A percentile compares a stretch with the other conserved stretches of the same genome.
Conservation (phyloP, 2,113 vertebrate species). For the Dryoscopus gambensis region DNA sequence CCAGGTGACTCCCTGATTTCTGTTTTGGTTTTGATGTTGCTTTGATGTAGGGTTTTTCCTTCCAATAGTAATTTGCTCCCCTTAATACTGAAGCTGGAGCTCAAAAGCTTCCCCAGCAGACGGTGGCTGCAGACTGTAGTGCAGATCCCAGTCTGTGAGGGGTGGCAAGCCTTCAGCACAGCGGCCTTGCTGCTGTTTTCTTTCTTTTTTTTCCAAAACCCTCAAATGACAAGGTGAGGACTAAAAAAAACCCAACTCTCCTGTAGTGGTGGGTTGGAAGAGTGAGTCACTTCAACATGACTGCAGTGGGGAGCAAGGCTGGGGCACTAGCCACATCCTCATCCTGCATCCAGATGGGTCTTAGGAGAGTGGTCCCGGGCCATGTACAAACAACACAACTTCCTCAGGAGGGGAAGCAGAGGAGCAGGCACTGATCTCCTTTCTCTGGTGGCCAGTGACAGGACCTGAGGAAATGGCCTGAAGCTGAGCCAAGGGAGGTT, state of each 20-base stretch:
- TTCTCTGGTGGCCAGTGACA: not conserved
- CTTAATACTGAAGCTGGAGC: not conserved
- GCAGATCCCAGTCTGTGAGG: not conserved
- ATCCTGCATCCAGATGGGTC: accelerated
- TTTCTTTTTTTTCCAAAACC: not conserved
- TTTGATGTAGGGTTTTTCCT: not conserved
- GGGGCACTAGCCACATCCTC: not conserved
- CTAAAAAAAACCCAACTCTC: not conserved
- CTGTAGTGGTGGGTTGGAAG: not conserved
- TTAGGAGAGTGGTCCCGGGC: not conserved
- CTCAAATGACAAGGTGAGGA: not conserved
- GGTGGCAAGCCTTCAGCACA: not conserved
- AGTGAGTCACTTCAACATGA: not conserved
- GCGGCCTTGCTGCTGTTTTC: not conserved
- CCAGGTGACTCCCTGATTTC: not conserved
- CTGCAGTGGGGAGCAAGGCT: not conserved
- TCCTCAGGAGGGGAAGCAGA: not conserved
- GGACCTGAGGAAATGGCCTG: accelerated
- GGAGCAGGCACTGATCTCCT: not conserved
- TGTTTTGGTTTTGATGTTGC: not conserved
- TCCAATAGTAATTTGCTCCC: not conserved
- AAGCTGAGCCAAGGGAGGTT: not conserved
- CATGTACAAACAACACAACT: not conserved
- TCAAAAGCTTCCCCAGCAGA: not conserved
- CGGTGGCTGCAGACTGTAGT: not conserved